Percentiles rank a stretch among this genome's conserved stretches.
These are phyloP conservation scores for Galaxias olidus DNA, from an alignment of 2,797 vertebrate species.

Conservation along the genomic window DNA sequence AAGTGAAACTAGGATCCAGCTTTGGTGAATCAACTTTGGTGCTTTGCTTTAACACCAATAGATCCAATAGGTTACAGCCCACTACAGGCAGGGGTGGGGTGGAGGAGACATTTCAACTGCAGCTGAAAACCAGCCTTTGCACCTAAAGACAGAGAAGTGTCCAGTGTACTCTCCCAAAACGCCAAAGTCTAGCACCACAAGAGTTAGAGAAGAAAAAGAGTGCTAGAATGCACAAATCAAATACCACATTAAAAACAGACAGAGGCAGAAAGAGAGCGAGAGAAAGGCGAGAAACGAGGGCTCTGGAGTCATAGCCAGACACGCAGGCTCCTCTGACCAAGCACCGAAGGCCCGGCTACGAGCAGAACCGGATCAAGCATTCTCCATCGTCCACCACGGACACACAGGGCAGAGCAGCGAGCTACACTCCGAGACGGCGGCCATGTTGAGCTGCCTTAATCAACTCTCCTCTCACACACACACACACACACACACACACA, in stretches of 20 bases:
- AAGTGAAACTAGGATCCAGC: neutral
- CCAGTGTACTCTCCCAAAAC: neutral
- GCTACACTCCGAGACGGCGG: neutral
- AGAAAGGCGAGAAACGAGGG: neutral
- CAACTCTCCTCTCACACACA: neutral
- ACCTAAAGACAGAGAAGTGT: neutral
- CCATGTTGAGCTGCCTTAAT: neutral
- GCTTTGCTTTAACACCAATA: too few relatives aligned
- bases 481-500: constrained; percentile 18
- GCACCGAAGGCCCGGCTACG: neutral
- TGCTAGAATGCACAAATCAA: too few relatives aligned
- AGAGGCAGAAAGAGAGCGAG: too few relatives aligned
- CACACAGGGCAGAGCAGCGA: neutral
- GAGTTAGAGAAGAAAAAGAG: too few relatives aligned
- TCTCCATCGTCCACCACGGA: neutral
- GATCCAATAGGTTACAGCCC: too few relatives aligned
- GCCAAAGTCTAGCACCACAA: neutral
- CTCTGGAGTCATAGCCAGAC: neutral
- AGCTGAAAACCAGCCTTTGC: neutral
- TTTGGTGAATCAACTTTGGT: too few relatives aligned
- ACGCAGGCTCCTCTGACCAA: neutral
- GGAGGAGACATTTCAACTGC: neutral
- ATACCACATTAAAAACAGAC: too few relatives aligned
- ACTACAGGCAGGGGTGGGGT: too few relatives aligned
- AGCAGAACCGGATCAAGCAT: neutral